Evolutionary conservation across 2,888 invertebrate genomes (phyloP), one percentile per base, ranked within the genome.

Genomic region (Thereva nobilitata): DNA sequence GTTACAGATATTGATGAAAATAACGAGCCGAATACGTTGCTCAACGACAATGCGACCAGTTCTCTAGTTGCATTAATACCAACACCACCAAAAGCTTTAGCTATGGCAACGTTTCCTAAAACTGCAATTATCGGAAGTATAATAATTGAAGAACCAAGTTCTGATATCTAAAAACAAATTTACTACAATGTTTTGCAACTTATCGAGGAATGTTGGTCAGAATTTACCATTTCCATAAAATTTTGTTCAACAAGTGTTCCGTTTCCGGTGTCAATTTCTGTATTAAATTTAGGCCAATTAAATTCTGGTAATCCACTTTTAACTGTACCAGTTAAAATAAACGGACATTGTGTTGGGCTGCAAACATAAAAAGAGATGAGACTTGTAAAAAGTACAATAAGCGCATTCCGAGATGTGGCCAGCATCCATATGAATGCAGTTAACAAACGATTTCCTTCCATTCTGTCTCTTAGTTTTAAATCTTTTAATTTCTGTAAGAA

Each of bases 31-130:
- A 92, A 81, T 50, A 95, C 86, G 77, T 95, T 96, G 70, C 93
- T 89, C 56, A 93, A 78, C 0, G 93, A 92, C 7, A 96, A 84
- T 0, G 95, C 94, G 45, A 95, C 81, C 47, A 97, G 82, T 80
- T 97, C 96, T 76, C 95, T 93, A 0, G 93, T 95, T 0, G 96
- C 92, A 77, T 94, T 92, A 34, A 96, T 88, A 50, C 89, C 88
- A 68, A 88, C 87, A 2, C 92, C 92, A 71, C 89, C 90, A 77
- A 97, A 97, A 41, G 96, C 94, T 81, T 96, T 97, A 4, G 95
- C 95, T 71, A 97, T 97, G 7, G 97, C 97, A 1, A 97, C 94
- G 76, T 95, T 94, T 70, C 97, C 96, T 54, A 97, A 82, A 0
- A 97, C 91, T 0, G 92, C 93, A 71, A 97, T 91, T 41, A 97